Conservation (phyloP, 2,113 vertebrate species). For the Cheirogaleus medius region DNA sequence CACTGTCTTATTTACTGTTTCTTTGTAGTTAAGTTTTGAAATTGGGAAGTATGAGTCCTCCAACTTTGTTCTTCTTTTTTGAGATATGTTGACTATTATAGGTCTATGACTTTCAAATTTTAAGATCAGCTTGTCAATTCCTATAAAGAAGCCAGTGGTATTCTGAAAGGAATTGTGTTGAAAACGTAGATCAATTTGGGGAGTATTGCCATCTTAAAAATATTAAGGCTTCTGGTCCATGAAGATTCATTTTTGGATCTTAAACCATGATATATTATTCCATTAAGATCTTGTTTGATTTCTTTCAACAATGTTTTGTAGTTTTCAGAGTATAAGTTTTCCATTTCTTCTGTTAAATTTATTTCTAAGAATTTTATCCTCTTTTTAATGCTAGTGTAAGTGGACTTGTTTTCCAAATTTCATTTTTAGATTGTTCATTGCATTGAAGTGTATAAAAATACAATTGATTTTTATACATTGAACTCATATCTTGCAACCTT, state of each 20-base stretch:
- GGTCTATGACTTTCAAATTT: background rate
- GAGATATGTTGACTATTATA: background rate
- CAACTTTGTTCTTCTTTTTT: background rate
- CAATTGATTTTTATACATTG: background rate
- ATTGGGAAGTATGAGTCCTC: background rate
- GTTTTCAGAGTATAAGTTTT: background rate
- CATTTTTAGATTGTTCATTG: background rate
- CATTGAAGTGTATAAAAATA: background rate
- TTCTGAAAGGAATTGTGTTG: background rate
- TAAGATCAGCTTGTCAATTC: background rate
- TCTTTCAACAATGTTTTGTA: background rate
- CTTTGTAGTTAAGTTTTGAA: slow-evolving; percentile 26
- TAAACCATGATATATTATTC: background rate
- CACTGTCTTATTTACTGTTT: background rate
- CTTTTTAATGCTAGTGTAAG: background rate
- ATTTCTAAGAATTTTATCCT: background rate
- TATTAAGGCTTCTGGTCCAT: background rate
- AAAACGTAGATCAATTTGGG: background rate
- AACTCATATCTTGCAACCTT: background rate
- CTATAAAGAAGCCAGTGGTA: background rate
- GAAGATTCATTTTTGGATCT: too few species aligned
- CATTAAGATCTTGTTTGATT: background rate
- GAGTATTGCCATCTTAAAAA: background rate
- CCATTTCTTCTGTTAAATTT: background rate
- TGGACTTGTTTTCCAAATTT: background rate